phyloP scores from a whole-genome alignment of 2,113 vertebrate species.

The Rhadina sibilatrix region DNA sequence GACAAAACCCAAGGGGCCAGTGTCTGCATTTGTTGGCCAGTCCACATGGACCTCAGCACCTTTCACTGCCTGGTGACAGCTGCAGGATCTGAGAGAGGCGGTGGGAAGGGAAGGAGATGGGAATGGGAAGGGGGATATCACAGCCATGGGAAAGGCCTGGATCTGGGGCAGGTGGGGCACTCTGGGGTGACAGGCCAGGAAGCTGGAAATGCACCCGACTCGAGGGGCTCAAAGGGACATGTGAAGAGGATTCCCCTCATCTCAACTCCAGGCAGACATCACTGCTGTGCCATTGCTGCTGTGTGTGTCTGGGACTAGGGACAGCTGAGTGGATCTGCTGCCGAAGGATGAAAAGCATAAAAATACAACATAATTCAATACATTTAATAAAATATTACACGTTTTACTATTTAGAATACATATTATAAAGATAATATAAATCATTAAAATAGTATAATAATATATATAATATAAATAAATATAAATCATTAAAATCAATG shows the following conservation, averaged over 20 bases:
- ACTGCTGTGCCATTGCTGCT: not conserved
- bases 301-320: not conserved
- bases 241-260: not conserved
- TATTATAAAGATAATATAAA: not conserved
- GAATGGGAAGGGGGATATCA: not conserved
- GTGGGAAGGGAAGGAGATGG: not conserved
- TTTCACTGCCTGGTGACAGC: not conserved
- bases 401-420: too few species aligned
- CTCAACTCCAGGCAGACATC: not conserved
- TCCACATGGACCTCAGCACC: fast-evolving
- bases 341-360: fast-evolving
- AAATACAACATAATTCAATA: not conserved
- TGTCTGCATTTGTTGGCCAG: fast-evolving
- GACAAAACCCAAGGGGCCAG: not conserved
- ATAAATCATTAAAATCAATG: not conserved
- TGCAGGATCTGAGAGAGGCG: not conserved
- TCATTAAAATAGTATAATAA: not conserved
- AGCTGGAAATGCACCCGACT: not conserved
- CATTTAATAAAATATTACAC: not conserved
- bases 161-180: not conserved
- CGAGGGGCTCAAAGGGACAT: not conserved
- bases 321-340: too few species aligned
- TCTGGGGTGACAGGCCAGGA: not conserved
- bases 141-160: not conserved
- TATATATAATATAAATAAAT: too few species aligned